Percentiles rank a stretch among this genome's conserved stretches.
phyloP scores from a whole-genome alignment of 2,888 invertebrate genomes.

The Coleophora deauratella region DNA sequence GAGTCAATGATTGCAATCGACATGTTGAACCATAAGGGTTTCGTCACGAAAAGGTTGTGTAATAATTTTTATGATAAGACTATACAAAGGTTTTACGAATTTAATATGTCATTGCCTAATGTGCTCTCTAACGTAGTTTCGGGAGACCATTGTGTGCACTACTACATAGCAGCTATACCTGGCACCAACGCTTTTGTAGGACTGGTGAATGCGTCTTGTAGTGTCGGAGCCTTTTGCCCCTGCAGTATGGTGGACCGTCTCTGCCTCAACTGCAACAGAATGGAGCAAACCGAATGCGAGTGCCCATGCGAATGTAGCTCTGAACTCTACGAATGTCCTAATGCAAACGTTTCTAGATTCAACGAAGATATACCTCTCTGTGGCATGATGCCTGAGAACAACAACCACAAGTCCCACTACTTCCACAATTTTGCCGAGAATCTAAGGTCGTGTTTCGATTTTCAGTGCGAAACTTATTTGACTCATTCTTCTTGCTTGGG shows the following conservation, averaged over 20 bases:
- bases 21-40: constrained; percentile 87
- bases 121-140: constrained; percentile 88
- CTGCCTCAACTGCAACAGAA: constrained; percentile 93
- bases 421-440: constrained; percentile 67
- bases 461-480: constrained; percentile 78
- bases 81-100: constrained; percentile 86
- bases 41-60: constrained; percentile 88
- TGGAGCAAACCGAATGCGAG: constrained; percentile 96
- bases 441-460: constrained; percentile 78
- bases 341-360: constrained; percentile 38
- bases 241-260: constrained; percentile 92
- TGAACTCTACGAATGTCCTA: constrained; percentile 52
- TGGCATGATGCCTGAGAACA: constrained; percentile 60
- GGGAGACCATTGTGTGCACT: constrained; percentile 91
- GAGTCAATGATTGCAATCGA: constrained; percentile 93
- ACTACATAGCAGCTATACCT: constrained; percentile 85
- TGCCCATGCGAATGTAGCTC: constrained; percentile 94
- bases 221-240: constrained; percentile 89
- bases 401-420: constrained; percentile 65
- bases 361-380: constrained; percentile 54
- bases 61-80: constrained; percentile 90
- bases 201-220: constrained; percentile 90
- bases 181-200: constrained; percentile 93
- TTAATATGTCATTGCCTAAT: constrained; percentile 85
- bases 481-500: constrained; percentile 80